phyloP scores from a whole-genome alignment of 2,113 vertebrate genomes.

The Pteropus alecto region DNA sequence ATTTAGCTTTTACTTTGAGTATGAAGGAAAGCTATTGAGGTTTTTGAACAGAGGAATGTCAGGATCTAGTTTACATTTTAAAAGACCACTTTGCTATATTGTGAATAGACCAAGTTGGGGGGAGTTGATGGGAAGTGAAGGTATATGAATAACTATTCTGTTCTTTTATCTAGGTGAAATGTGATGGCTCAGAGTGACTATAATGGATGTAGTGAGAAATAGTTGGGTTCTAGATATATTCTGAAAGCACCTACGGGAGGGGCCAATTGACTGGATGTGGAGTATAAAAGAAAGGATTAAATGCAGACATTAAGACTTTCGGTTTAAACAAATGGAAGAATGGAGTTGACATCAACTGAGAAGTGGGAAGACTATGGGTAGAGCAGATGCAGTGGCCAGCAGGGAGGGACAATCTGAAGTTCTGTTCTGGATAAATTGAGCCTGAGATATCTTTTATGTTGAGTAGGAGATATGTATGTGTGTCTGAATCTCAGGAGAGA shows the following conservation, averaged over 20 bases:
- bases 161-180: neutral
- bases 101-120: neutral
- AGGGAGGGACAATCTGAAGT: neutral
- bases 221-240: neutral
- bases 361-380: neutral
- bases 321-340: neutral
- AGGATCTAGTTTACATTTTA: neutral
- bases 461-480: neutral
- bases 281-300: neutral
- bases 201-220: neutral
- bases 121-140: neutral
- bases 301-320: neutral
- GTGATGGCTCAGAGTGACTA: neutral
- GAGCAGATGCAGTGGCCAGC: fast-evolving
- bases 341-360: neutral
- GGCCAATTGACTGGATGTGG: neutral
- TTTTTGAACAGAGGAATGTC: neutral
- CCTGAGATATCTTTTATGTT: neutral
- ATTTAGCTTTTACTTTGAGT: neutral
- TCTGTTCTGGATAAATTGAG: neutral
- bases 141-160: neutral
- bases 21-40: neutral
- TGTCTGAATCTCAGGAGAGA: neutral
- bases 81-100: neutral
- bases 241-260: neutral